These are phyloP conservation scores for Naja naja DNA, from an alignment of 2,113 vertebrate genomes.

Conservation along the genomic window DNA sequence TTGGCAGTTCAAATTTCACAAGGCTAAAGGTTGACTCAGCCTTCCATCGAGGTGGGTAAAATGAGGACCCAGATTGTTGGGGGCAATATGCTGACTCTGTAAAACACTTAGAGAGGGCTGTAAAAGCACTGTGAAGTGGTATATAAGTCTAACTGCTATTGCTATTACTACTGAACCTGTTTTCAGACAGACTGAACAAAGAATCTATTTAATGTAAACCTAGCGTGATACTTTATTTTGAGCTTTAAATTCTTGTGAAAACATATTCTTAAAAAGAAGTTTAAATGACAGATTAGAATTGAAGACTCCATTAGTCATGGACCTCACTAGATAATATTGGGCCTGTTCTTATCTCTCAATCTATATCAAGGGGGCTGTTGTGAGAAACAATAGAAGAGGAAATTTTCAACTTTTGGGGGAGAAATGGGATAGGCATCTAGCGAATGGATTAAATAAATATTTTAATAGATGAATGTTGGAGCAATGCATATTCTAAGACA, in stretches of 20 bases:
- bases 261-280: neutral
- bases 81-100: too few relatives aligned
- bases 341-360: neutral
- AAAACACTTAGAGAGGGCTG: too few relatives aligned
- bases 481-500: neutral
- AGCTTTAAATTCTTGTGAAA: neutral
- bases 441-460: neutral
- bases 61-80: too few relatives aligned
- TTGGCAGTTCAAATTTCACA: too few relatives aligned
- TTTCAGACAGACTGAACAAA: neutral
- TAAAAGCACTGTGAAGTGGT: too few relatives aligned
- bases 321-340: neutral
- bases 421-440: neutral
- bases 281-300: neutral
- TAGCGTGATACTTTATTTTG: neutral
- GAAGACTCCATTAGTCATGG: neutral
- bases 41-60: too few relatives aligned
- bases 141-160: too few relatives aligned
- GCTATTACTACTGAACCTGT: neutral
- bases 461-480: neutral
- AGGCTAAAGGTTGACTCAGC: too few relatives aligned
- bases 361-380: neutral
- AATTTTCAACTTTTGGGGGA: neutral
- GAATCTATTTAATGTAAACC: neutral
- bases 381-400: neutral